Conservation (phyloP, 2,797 vertebrate species). For the Macrochelys suwanniensis region DNA sequence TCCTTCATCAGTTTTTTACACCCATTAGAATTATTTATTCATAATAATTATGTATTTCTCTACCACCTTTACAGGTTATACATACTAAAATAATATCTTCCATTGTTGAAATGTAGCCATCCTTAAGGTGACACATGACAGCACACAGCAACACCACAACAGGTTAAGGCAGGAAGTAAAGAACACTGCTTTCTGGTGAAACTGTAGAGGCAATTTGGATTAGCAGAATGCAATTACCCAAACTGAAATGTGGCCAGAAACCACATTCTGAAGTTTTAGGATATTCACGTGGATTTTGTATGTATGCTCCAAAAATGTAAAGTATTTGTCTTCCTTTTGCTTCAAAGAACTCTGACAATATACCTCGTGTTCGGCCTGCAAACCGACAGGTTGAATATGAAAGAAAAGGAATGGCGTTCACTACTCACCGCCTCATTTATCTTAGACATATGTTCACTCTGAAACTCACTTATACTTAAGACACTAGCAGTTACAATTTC, state of each 20-base stretch:
- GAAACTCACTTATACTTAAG: neutral
- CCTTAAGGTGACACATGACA: neutral
- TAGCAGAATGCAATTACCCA: neutral
- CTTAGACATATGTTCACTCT: slow-evolving; percentile 28
- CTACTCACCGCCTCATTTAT: slow-evolving; percentile 42
- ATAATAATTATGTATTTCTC: neutral
- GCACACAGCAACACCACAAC: neutral
- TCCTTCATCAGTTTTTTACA: neutral
- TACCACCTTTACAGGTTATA: neutral
- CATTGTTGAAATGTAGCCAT: neutral
- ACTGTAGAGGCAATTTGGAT: neutral
- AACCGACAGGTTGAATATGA: slow-evolving; percentile 53
- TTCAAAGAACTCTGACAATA: slow-evolving; percentile 41
- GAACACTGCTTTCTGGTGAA: neutral
- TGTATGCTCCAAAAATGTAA: slow-evolving; percentile 11
- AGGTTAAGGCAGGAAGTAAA: neutral
- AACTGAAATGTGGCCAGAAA: neutral
- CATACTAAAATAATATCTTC: neutral
- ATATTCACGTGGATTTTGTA: slow-evolving; percentile 8
- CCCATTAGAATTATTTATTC: neutral
- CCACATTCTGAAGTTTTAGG: slow-evolving; percentile 6
- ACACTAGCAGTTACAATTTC: slow-evolving; percentile 37
- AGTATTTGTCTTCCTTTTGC: slow-evolving; percentile 4
- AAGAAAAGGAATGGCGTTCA: slow-evolving; percentile 67
- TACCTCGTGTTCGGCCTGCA: neutral